These are phyloP conservation scores for Gymnosoma rotundatum DNA, from an alignment of 2,888 invertebrate genomes.

Conservation along the genomic window DNA sequence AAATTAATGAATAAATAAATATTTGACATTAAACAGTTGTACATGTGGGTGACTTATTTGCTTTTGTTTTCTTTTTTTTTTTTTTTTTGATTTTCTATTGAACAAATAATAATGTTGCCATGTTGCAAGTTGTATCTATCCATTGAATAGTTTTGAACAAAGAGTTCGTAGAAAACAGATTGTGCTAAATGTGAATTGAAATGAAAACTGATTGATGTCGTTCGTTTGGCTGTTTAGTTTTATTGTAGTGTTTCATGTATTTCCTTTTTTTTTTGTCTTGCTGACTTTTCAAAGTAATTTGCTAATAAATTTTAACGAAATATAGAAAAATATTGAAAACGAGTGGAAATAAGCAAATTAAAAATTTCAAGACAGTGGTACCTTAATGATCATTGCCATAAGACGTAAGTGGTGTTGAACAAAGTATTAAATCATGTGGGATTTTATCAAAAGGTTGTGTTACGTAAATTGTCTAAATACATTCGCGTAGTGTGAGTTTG, in stretches of 20 bases:
- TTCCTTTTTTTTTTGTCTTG: conserved; percentile 21
- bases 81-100: not conserved
- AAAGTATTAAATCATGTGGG: not conserved
- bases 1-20: conserved; percentile 10
- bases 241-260: conserved; percentile 1
- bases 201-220: conserved; percentile 80
- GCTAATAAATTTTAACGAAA: conserved; percentile 64
- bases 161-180: conserved; percentile 42
- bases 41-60: conserved; percentile 40
- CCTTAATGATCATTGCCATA: conserved; percentile 44
- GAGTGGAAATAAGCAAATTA: conserved; percentile 19
- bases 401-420: no score
- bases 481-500: no score
- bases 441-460: no score
- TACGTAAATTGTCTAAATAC: no score
- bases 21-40: conserved; percentile 20
- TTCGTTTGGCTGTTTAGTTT: conserved; percentile 69
- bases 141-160: conserved; percentile 32
- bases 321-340: conserved; percentile 38
- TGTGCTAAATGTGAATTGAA: conserved; percentile 67
- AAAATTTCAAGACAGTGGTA: not conserved
- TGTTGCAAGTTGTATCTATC: not conserved
- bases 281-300: conserved; percentile 75
- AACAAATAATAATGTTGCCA: not conserved
- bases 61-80: no score